Evolutionary conservation across 2,113 vertebrate species (phyloP).

Genomic region (Setophaga kirtlandii): DNA sequence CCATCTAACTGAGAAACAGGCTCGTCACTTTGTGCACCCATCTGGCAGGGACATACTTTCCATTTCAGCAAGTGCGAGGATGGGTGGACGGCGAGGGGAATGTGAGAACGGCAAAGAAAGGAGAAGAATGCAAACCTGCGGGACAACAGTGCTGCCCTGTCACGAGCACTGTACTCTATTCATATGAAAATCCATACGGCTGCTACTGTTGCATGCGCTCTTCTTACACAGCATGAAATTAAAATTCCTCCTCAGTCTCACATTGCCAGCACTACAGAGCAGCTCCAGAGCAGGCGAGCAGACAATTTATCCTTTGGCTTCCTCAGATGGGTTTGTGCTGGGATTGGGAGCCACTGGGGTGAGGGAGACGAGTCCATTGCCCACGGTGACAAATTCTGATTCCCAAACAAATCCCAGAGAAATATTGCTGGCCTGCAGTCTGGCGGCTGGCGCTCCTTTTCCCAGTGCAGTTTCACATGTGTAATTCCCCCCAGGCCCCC

Average conservation of each 20-base stretch:
- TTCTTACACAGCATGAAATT: conserved; percentile 72
- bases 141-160: conserved; percentile 52
- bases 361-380: conserved; percentile 57
- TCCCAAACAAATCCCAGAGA: conserved; percentile 60
- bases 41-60: conserved; percentile 59
- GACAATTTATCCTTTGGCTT: conserved; percentile 69
- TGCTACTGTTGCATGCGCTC: conserved; percentile 58
- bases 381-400: conserved; percentile 49
- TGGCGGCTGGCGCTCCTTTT: conserved; percentile 34
- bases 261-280: conserved; percentile 48
- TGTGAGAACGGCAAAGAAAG: conserved; percentile 23
- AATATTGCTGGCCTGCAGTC: conserved; percentile 34
- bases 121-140: conserved; percentile 57
- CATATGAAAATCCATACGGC: conserved; percentile 68
- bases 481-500: conserved; percentile 21
- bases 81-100: conserved; percentile 26
- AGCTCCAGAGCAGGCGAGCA: conserved; percentile 41
- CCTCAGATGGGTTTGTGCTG: background rate
- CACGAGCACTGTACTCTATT: conserved; percentile 54
- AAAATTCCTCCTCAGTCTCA: conserved; percentile 66
- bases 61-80: conserved; percentile 44
- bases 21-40: conserved; percentile 17
- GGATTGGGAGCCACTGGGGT: conserved; percentile 60
- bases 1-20: background rate
- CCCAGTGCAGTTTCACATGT: conserved; percentile 49